A percentile compares a stretch with the other conserved stretches of the same genome.
Evolutionary conservation across 1,140 invertebrate genomes (phyloP).

Genomic region (Procambarus clarkii): DNA sequence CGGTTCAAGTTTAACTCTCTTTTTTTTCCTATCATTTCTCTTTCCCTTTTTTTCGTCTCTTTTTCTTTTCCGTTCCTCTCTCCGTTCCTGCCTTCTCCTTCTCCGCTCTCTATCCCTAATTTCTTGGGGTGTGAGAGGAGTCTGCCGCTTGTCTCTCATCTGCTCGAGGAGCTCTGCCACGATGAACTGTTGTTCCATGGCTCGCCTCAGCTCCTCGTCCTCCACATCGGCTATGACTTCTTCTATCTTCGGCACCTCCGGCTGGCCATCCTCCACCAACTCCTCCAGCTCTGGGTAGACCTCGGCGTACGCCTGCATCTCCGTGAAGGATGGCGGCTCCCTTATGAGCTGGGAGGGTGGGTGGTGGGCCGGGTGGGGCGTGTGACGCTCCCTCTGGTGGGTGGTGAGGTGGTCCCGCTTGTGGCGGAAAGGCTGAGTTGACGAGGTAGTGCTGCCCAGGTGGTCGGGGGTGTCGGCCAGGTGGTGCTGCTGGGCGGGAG

Average conservation of each 20-base stretch:
- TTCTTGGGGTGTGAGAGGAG: neutral
- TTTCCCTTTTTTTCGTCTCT: constrained; percentile 32
- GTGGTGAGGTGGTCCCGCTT: constrained; percentile 15
- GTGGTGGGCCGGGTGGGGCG: neutral
- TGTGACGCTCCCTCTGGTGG: neutral
- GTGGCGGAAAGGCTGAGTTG: neutral
- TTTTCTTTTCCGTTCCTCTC: constrained; percentile 16
- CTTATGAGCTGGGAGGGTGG: neutral
- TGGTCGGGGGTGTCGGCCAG: constrained; percentile 10
- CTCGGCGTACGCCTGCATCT: neutral
- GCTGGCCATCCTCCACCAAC: neutral
- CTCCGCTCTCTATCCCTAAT: neutral
- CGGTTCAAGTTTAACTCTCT: neutral
- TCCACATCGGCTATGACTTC: neutral
- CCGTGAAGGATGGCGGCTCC: neutral
- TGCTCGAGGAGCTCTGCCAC: neutral
- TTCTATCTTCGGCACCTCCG: neutral
- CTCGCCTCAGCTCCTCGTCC: neutral
- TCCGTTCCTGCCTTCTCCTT: constrained; percentile 3
- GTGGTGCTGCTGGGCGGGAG: neutral
- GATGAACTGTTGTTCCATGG: neutral
- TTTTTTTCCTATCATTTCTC: constrained; percentile 48
- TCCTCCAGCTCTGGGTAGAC: neutral
- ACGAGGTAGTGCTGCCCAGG: neutral
- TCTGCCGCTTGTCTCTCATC: neutral